Percentiles rank a stretch among this genome's conserved stretches.
phyloP scores from a whole-genome alignment of 30 jellyfish, hydroid and myxozoan species.

The Catostylus mosaicus region DNA sequence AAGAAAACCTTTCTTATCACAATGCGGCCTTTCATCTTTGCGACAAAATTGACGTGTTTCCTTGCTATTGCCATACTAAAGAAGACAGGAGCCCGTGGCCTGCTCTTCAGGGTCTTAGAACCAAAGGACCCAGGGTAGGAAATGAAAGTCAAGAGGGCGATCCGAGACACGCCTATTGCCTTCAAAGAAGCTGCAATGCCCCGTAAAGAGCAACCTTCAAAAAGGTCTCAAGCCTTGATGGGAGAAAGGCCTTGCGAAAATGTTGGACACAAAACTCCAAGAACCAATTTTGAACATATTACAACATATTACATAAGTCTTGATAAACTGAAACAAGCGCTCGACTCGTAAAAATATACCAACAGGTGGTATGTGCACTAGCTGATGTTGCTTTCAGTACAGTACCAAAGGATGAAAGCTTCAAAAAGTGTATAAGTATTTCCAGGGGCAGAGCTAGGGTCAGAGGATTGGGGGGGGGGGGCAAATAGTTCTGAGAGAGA shows the following conservation, averaged over 20 bases:
- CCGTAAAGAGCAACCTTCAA: conserved; percentile 28
- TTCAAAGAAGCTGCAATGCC: conserved; percentile 62
- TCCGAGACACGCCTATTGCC: conserved; percentile 22
- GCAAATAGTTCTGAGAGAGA: too few relatives aligned
- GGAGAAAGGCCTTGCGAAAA: conserved; percentile 56
- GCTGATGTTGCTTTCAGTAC: conserved; percentile 51
- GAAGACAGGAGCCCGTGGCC: too few relatives aligned
- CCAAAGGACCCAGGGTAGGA: too few relatives aligned
- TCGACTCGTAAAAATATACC: conserved; percentile 30
- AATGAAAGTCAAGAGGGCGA: conserved; percentile 18
- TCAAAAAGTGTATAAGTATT: too few relatives aligned
- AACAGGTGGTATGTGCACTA: conserved; percentile 51
- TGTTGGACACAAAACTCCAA: conserved; percentile 11
- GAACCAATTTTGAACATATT: conserved; percentile 20
- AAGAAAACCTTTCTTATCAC: too few relatives aligned
- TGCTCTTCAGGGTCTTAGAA: too few relatives aligned
- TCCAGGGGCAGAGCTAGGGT: too few relatives aligned
- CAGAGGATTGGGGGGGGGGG: too few relatives aligned
- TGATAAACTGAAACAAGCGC: conserved; percentile 16
- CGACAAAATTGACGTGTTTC: too few relatives aligned
- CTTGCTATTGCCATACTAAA: too few relatives aligned
- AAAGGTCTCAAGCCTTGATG: conserved; percentile 36
- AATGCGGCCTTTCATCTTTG: too few relatives aligned
- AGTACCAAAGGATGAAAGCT: conserved; percentile 54
- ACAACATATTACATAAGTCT: conserved; percentile 45